A percentile compares a stretch with the other conserved stretches of the same genome.
phyloP scores from a whole-genome alignment of 2,888 invertebrate genomes.

The Chydorus sphaericus region DNA sequence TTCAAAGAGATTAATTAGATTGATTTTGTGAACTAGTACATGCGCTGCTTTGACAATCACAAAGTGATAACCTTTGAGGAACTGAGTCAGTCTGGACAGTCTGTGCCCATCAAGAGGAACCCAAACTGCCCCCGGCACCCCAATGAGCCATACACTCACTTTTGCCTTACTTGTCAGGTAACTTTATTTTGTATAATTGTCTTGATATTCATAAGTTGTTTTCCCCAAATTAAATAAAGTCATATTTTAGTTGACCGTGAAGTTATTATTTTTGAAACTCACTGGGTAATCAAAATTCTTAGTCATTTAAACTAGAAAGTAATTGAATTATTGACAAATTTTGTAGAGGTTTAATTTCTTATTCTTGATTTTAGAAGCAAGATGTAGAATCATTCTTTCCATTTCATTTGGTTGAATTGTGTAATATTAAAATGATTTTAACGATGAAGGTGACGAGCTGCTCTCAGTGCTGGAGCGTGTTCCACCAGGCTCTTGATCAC shows the following conservation, averaged over 20 bases:
- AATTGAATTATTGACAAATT: neutral
- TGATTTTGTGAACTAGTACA: slow-evolving; percentile 40
- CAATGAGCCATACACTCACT: slow-evolving; percentile 70
- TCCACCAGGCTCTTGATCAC: slow-evolving; percentile 68
- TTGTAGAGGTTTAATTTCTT: no score
- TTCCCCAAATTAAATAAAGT: no score
- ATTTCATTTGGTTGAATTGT: neutral
- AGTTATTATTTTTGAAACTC: no score
- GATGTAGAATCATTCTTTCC: neutral
- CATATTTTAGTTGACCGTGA: no score
- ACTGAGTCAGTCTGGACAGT: slow-evolving; percentile 56
- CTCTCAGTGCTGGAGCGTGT: slow-evolving; percentile 66
- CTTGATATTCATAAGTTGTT: no score
- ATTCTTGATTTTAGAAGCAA: neutral
- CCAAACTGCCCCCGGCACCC: slow-evolving; percentile 69
- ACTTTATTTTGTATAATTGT: slow-evolving; percentile 12
- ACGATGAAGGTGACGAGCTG: slow-evolving; percentile 33
- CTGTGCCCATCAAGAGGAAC: slow-evolving; percentile 32
- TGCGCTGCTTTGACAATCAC: slow-evolving; percentile 94
- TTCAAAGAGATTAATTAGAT: no score
- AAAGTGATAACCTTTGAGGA: slow-evolving; percentile 79
- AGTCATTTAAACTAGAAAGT: no score
- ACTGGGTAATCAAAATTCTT: no score
- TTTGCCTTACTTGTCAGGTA: slow-evolving; percentile 66
- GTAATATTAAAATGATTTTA: neutral